Conservation (phyloP, 2,113 vertebrate species). For the Lagopus leucura region DNA sequence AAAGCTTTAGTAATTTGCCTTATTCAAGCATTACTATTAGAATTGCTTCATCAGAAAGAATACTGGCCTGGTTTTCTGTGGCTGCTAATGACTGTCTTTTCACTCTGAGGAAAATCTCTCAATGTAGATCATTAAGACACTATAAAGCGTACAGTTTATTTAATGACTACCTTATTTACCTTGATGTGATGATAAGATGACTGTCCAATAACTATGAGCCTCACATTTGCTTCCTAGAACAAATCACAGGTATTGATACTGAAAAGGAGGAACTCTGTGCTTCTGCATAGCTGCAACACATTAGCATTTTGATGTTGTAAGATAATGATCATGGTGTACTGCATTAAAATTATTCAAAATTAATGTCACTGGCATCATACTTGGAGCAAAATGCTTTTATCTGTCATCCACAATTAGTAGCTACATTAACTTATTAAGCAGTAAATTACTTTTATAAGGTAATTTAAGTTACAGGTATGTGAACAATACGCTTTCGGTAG, state of each 20-base stretch:
- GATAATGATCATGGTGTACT: neutral
- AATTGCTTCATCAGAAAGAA: neutral
- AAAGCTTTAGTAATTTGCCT: neutral
- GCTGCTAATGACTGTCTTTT: neutral
- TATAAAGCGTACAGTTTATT: neutral
- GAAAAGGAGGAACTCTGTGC: neutral
- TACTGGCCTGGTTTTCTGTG: neutral
- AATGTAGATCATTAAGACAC: neutral
- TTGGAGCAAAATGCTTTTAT: neutral
- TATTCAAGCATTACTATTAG: neutral
- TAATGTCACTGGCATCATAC: neutral
- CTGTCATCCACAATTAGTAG: neutral
- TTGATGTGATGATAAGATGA: conserved; percentile 88
- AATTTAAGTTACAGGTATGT: neutral
- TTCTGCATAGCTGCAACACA: neutral
- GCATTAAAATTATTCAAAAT: neutral
- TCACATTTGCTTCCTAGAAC: conserved; percentile 84
- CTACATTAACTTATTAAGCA: neutral
- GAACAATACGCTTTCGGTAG: neutral
- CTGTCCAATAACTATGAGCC: conserved; percentile 92
- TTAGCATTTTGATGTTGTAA: neutral
- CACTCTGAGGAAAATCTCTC: neutral
- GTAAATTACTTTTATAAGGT: neutral
- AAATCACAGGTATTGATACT: neutral
- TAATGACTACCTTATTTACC: conserved; percentile 75